Evolutionary conservation across 2,797 vertebrate species (phyloP).

Genomic region (Coregonus ussuriensis): DNA sequence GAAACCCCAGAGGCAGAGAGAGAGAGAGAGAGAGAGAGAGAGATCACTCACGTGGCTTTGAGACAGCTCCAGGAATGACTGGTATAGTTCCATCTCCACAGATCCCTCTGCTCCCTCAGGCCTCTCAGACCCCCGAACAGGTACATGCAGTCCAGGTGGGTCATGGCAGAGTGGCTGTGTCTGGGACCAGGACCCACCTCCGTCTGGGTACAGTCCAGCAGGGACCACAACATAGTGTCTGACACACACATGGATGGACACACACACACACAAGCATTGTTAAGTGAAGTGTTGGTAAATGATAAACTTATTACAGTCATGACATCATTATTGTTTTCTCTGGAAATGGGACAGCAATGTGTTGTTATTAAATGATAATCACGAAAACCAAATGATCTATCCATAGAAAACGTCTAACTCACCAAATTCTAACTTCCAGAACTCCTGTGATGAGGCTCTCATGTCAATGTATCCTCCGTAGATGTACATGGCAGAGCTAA

Average conservation of each 20-base stretch:
- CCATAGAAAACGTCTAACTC: conserved; percentile 42
- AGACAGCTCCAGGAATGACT: conserved; percentile 78
- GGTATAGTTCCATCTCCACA: conserved; percentile 83
- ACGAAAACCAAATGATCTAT: no score
- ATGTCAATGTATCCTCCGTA: conserved; percentile 87
- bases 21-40: no score
- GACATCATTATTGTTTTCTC: background rate
- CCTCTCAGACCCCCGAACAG: conserved; percentile 83
- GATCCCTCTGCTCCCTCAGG: conserved; percentile 83
- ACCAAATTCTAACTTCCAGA: conserved; percentile 85
- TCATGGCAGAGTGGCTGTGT: conserved; percentile 80
- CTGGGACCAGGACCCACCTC: conserved; percentile 77
- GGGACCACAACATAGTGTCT: conserved; percentile 80
- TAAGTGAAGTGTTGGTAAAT: conserved; percentile 10
- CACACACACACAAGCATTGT: background rate
- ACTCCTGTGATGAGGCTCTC: conserved; percentile 83
- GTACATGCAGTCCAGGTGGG: conserved; percentile 79
- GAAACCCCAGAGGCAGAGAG: background rate
- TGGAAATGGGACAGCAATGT: no score
- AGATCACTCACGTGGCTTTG: conserved; percentile 73
- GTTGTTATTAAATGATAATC: no score
- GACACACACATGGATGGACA: conserved; percentile 13
- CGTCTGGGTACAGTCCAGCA: conserved; percentile 48
- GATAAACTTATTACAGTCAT: conserved; percentile 19
- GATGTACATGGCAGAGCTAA: conserved; percentile 78